Percentiles rank a stretch among this genome's conserved stretches.
These are phyloP conservation scores for Helicoverpa armigera DNA, from an alignment of 1,140 invertebrate genomes.

Conservation along the genomic window DNA sequence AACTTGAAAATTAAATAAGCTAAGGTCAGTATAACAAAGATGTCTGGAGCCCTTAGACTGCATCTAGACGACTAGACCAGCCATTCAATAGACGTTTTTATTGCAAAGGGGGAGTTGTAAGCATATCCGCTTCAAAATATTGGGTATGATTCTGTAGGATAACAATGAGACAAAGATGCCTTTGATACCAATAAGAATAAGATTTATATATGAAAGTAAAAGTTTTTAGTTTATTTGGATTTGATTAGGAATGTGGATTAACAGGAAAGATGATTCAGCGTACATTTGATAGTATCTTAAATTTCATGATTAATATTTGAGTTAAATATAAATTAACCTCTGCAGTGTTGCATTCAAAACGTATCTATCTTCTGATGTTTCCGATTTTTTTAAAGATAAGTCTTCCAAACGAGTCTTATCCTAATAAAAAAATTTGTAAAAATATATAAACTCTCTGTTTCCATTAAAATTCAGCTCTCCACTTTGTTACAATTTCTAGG, in stretches of 20 bases:
- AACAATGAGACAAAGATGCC: slow-evolving; percentile 36
- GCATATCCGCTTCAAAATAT: slow-evolving; percentile 48
- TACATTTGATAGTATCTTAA: no score
- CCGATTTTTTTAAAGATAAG: no score
- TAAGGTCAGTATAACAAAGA: slow-evolving; percentile 77
- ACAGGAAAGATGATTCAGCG: not conserved
- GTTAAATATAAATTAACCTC: no score
- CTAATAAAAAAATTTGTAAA: no score
- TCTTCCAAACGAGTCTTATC: no score
- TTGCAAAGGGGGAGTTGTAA: slow-evolving; percentile 57
- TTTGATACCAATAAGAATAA: not conserved
- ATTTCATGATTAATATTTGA: no score
- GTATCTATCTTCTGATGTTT: no score
- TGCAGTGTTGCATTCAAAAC: no score
- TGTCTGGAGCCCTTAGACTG: slow-evolving; percentile 66
- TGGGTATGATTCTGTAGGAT: slow-evolving; percentile 38
- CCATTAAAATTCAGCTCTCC: no score
- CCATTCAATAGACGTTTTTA: slow-evolving; percentile 51
- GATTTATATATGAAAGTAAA: slow-evolving; percentile 30
- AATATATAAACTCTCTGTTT: no score
- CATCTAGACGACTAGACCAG: slow-evolving; percentile 77
- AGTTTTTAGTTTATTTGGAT: slow-evolving; percentile 26
- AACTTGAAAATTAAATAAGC: slow-evolving; percentile 82
- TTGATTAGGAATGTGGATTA: not conserved
- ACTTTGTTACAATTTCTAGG: not conserved